Percentiles rank a stretch among this genome's conserved stretches.
Evolutionary conservation across 2,113 vertebrate genomes (phyloP).

Genomic region (Ifrita kowaldi): DNA sequence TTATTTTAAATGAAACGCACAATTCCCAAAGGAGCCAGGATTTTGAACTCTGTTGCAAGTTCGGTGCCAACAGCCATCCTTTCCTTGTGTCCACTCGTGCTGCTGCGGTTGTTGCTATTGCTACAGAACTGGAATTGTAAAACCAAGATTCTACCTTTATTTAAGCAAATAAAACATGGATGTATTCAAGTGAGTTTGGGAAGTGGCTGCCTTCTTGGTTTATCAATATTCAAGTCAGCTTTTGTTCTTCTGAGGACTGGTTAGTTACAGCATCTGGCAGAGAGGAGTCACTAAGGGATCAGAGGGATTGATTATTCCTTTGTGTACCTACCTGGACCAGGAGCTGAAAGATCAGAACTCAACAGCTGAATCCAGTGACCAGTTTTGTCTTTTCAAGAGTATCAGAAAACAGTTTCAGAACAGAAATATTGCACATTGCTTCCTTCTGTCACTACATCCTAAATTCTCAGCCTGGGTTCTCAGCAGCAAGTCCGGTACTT

Average conservation of each 20-base stretch:
- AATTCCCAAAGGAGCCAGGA: slow-evolving; percentile 4
- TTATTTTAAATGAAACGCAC: slow-evolving; percentile 17
- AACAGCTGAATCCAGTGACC: background rate
- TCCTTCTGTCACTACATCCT: background rate
- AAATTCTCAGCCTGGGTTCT: background rate
- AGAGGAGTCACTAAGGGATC: background rate
- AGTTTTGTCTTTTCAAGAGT: background rate
- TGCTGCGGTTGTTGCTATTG: slow-evolving; percentile 66
- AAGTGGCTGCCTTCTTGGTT: background rate
- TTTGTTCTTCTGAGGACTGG: background rate
- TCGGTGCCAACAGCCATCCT: slow-evolving; percentile 46
- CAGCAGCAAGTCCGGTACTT: background rate
- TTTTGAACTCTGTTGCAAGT: slow-evolving; percentile 21
- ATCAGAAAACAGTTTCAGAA: background rate
- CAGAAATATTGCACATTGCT: background rate
- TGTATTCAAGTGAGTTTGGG: slow-evolving; percentile 50
- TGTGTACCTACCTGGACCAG: background rate
- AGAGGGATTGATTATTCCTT: background rate
- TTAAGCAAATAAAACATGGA: slow-evolving; percentile 67
- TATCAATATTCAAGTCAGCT: background rate
- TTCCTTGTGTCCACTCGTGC: background rate
- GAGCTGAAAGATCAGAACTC: background rate
- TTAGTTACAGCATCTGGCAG: background rate
- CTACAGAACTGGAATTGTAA: slow-evolving; percentile 62
- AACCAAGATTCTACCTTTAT: slow-evolving; percentile 40